A percentile compares a stretch with the other conserved stretches of the same genome.
Evolutionary conservation across 2,113 vertebrate genomes (phyloP).

Genomic region (Scolopax mira): DNA sequence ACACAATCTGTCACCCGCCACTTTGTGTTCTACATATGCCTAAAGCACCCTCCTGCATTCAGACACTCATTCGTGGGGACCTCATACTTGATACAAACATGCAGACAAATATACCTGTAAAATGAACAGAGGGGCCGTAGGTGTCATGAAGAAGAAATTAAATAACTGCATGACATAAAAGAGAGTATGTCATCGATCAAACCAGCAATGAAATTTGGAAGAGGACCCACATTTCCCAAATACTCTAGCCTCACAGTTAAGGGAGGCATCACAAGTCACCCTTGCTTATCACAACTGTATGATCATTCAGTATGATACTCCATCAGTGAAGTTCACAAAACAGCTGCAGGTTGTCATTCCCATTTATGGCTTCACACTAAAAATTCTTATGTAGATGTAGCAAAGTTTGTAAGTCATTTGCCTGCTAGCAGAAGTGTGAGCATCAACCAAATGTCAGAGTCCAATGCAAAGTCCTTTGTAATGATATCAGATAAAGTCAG

Average conservation of each 20-base stretch:
- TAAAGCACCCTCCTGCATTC: neutral
- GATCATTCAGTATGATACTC: fast-evolving
- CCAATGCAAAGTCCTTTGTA: neutral
- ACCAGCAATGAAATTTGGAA: neutral
- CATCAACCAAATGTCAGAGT: neutral
- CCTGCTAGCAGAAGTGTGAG: neutral
- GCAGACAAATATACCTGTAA: neutral
- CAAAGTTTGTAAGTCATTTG: neutral
- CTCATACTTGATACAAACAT: fast-evolving
- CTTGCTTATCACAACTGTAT: neutral
- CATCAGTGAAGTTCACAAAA: neutral
- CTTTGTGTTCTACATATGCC: neutral
- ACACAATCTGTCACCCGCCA: neutral
- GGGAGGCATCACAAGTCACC: neutral
- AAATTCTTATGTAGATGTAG: neutral
- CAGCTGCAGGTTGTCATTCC: neutral
- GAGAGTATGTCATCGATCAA: neutral
- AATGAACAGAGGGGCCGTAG: neutral
- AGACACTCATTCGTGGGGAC: fast-evolving
- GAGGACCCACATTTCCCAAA: neutral
- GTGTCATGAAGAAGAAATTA: neutral
- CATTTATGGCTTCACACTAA: neutral
- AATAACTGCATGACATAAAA: neutral
- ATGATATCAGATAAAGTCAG: neutral
- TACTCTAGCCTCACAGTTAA: neutral